Percentiles rank a stretch among this genome's conserved stretches.
Evolutionary conservation across 2,888 invertebrate genomes (phyloP).

Genomic region (Acanthosepion lycidas): DNA sequence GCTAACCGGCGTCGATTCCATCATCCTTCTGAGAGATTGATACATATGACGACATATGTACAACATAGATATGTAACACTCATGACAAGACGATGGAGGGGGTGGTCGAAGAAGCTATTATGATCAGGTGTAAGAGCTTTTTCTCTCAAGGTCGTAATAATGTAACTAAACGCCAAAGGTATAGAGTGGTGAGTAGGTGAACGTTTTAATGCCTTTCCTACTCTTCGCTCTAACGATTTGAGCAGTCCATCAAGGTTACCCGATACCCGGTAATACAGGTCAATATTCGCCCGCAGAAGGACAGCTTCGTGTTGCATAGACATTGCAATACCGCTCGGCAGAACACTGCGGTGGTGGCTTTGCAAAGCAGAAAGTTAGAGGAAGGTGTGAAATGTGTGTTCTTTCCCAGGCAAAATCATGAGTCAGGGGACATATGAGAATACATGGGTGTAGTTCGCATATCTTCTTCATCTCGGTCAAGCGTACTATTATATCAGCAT

Average conservation of each 20-base stretch:
- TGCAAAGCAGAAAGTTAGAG: background rate
- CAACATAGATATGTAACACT: background rate
- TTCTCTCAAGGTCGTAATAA: background rate
- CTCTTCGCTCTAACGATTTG: background rate
- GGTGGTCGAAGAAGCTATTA: background rate
- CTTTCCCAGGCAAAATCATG: background rate
- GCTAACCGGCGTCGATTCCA: background rate
- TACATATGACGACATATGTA: background rate
- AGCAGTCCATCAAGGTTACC: slow-evolving; percentile 6
- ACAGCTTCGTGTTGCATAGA: background rate
- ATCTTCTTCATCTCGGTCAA: background rate
- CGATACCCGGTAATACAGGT: background rate
- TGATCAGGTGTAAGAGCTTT: background rate
- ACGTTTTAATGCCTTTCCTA: background rate
- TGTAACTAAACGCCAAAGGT: background rate
- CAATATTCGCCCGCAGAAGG: background rate
- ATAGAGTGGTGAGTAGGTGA: background rate
- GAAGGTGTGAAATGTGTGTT: background rate
- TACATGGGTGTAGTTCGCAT: background rate
- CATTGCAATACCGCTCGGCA: background rate
- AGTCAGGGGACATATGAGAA: background rate
- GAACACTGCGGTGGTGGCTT: background rate
- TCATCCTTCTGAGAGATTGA: background rate
- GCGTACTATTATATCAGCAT: background rate
- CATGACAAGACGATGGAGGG: background rate